Conservation (phyloP, 2,888 invertebrate species). For the Oscheius sp. region DNA sequence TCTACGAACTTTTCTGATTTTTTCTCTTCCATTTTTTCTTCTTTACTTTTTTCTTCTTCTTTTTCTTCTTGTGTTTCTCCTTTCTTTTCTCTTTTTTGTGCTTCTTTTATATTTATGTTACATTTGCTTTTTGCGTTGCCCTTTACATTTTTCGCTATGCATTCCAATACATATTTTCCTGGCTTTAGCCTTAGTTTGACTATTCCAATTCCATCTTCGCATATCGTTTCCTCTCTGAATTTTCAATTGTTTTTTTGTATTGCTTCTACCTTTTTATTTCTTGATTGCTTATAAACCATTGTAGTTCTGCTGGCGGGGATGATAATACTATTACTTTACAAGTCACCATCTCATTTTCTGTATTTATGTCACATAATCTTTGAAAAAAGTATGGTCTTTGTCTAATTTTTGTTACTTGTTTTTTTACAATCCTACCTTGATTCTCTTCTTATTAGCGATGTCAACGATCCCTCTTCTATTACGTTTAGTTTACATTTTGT, state of each 20-base stretch:
- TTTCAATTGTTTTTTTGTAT: background rate
- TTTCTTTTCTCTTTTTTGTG: too few species aligned
- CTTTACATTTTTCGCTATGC: constrained; percentile 27
- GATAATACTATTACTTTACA: constrained; percentile 6
- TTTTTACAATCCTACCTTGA: background rate
- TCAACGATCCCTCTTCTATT: constrained; percentile 23
- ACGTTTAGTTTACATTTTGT: constrained; percentile 22
- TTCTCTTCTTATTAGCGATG: constrained; percentile 3
- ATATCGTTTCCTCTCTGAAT: background rate
- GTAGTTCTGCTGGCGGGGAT: constrained; percentile 2
- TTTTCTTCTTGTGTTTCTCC: background rate
- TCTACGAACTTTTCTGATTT: too few species aligned
- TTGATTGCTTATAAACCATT: constrained; percentile 17
- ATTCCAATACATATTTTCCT: constrained; percentile 2
- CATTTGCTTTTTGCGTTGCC: constrained; percentile 10
- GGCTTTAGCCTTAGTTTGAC: background rate
- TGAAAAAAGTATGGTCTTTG: constrained; percentile 29
- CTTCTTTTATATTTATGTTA: constrained; percentile 1
- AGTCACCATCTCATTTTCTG: background rate
- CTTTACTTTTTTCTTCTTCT: background rate
- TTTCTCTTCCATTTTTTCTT: background rate
- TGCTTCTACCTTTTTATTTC: background rate
- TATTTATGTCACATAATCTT: constrained; percentile 6
- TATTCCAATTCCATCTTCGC: constrained; percentile 34
- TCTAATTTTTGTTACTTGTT: background rate